Conservation (phyloP, 23 tunicate genomes). For the Corella eumyota region DNA sequence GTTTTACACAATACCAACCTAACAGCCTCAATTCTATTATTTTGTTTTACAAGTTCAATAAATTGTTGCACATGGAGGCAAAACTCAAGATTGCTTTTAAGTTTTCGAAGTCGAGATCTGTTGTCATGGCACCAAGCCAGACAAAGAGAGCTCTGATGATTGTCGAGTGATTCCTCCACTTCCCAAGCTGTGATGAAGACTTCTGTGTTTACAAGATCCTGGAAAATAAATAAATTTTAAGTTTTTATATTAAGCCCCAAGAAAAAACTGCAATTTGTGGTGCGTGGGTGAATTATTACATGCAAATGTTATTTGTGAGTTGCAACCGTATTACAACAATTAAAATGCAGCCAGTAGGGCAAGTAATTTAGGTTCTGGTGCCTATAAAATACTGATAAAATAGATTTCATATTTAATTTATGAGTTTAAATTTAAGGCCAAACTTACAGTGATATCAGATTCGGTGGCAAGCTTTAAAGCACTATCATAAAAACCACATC, state of each 20-base stretch:
- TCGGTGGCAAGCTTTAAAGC: slow-evolving; percentile 78
- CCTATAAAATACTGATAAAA: too few relatives aligned
- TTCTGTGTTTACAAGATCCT: slow-evolving; percentile 90
- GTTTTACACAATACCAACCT: slow-evolving; percentile 21
- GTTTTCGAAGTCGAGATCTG: slow-evolving; percentile 66
- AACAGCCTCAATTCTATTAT: slow-evolving; percentile 66
- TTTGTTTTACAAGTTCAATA: slow-evolving; percentile 69
- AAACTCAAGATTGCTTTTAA: slow-evolving; percentile 73
- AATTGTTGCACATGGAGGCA: slow-evolving; percentile 73
- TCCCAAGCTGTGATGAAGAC: slow-evolving; percentile 92
- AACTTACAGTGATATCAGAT: slow-evolving; percentile 50
- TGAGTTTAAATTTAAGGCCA: too few relatives aligned
- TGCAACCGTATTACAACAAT: too few relatives aligned
- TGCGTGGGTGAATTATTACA: too few relatives aligned
- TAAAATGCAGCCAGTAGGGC: too few relatives aligned
- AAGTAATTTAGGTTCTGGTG: too few relatives aligned
- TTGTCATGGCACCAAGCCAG: slow-evolving; percentile 91
- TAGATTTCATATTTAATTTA: too few relatives aligned
- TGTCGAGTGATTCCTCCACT: slow-evolving; percentile 65
- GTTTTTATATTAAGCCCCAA: too few relatives aligned
- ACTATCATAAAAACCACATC: slow-evolving; percentile 82
- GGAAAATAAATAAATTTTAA: not conserved
- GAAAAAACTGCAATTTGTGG: too few relatives aligned
- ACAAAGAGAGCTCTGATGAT: slow-evolving; percentile 35
- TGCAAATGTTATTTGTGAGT: too few relatives aligned